Conservation (phyloP, 2,797 vertebrate species). For the Acrossocheilus wenchowensis region DNA sequence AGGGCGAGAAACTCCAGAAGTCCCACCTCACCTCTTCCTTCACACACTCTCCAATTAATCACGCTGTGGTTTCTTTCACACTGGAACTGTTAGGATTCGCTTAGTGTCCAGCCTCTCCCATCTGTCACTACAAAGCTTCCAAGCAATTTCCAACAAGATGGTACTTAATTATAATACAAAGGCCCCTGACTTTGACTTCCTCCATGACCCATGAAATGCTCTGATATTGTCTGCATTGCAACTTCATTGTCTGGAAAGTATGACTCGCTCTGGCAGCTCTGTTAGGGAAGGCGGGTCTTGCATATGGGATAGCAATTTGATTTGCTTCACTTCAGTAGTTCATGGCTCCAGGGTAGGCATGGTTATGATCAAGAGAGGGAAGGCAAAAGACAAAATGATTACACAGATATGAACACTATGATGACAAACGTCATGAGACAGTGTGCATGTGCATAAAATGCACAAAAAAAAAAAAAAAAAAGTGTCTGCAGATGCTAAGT, state of each 20-base stretch:
- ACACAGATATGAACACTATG: constrained; percentile 1
- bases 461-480: no score
- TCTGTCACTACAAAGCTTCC: constrained; percentile 55
- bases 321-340: constrained; percentile 50
- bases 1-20: constrained; percentile 19
- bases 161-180: constrained; percentile 53
- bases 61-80: constrained; percentile 38
- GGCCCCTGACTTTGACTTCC: constrained; percentile 40
- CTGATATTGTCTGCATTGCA: constrained; percentile 38
- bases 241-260: constrained; percentile 49
- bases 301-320: constrained; percentile 52
- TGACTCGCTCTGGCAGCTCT: constrained; percentile 30
- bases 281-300: constrained; percentile 46
- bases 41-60: constrained; percentile 50
- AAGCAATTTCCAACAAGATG: constrained; percentile 46
- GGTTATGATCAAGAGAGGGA: constrained; percentile 30
- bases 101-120: constrained; percentile 40
- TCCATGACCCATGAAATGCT: constrained; percentile 47
- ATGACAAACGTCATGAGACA: constrained; percentile 17
- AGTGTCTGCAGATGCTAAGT: neutral
- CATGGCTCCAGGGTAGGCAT: constrained; percentile 24
- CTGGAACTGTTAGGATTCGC: constrained; percentile 41
- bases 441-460: neutral
- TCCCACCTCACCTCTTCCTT: constrained; percentile 36
- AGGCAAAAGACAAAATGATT: constrained; percentile 4